Evolutionary conservation across 2,888 invertebrate species (phyloP).

Genomic region (Pammene fasciana): DNA sequence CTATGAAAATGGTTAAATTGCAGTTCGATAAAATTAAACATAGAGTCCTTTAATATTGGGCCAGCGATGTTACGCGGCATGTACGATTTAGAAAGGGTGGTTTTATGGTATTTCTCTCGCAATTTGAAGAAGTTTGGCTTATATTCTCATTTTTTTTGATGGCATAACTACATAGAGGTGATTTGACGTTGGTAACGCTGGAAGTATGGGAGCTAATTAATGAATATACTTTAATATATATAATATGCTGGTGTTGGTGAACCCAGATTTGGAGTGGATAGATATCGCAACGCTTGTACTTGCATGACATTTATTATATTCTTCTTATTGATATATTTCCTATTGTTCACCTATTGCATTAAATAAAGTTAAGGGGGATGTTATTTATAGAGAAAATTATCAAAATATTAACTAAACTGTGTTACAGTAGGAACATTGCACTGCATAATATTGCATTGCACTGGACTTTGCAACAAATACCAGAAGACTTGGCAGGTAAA

Average conservation of each 20-base stretch:
- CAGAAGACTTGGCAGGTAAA: slow-evolving; percentile 20
- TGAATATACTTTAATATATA: not conserved
- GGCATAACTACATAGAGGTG: not conserved
- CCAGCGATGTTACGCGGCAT: too few relatives aligned
- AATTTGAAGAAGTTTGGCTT: not conserved
- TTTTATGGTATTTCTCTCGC: too few relatives aligned
- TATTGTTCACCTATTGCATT: not conserved
- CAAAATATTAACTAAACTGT: slow-evolving; percentile 9
- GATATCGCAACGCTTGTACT: slow-evolving; percentile 15
- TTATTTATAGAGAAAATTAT: not conserved
- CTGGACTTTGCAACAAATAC: slow-evolving; percentile 17
- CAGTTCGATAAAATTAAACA: too few relatives aligned
- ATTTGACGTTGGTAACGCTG: not conserved
- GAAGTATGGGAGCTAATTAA: not conserved
- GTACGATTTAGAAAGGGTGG: too few relatives aligned
- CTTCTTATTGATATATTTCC: not conserved
- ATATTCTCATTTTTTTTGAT: not conserved
- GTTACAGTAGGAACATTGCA: slow-evolving; percentile 22
- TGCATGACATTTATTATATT: not conserved
- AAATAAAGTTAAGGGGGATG: not conserved
- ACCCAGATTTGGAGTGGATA: slow-evolving; percentile 22
- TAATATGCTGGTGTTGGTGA: slow-evolving; percentile 12
- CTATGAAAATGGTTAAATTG: too few relatives aligned
- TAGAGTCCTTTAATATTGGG: too few relatives aligned
- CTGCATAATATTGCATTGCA: slow-evolving; percentile 9